Evolutionary conservation across 2,888 invertebrate genomes (phyloP).

Genomic region (Brachyptera putata): DNA sequence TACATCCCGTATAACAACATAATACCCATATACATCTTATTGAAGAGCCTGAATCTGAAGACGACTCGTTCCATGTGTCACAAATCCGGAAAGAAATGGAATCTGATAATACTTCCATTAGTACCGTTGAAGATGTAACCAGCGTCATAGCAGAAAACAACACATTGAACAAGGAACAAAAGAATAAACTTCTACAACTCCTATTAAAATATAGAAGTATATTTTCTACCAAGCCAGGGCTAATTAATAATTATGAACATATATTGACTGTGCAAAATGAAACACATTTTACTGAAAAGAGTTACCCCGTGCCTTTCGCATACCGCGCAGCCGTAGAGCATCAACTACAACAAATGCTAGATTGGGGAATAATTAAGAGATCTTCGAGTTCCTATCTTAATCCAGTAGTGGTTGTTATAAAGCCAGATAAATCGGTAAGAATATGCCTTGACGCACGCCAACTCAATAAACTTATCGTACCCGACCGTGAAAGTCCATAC

Average conservation of each 20-base stretch:
- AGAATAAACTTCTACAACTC: not conserved
- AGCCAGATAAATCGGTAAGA: conserved; percentile 15
- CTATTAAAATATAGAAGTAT: not conserved
- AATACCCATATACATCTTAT: too few species aligned
- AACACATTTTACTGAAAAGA: not conserved
- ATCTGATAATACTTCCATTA: too few species aligned
- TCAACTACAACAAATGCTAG: conserved; percentile 3
- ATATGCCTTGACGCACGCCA: conserved; percentile 20
- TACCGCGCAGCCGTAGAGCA: not conserved
- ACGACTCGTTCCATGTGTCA: too few species aligned
- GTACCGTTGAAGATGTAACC: too few species aligned
- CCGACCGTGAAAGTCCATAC: conserved; percentile 14
- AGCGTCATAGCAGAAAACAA: not conserved
- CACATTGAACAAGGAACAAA: not conserved
- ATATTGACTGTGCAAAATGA: not conserved
- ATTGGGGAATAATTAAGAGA: conserved; percentile 15
- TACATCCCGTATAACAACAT: too few species aligned
- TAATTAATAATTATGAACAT: not conserved
- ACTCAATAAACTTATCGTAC: conserved; percentile 3
- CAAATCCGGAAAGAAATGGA: not conserved
- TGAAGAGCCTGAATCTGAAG: too few species aligned
- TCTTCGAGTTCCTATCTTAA: conserved; percentile 5
- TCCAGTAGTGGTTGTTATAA: conserved; percentile 13
- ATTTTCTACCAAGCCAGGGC: not conserved
- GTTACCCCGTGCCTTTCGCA: not conserved